Evolutionary conservation across 2,888 invertebrate species (phyloP), one percentile per base, ranked within the genome.

Genomic region (Parochlus steinenii): DNA sequence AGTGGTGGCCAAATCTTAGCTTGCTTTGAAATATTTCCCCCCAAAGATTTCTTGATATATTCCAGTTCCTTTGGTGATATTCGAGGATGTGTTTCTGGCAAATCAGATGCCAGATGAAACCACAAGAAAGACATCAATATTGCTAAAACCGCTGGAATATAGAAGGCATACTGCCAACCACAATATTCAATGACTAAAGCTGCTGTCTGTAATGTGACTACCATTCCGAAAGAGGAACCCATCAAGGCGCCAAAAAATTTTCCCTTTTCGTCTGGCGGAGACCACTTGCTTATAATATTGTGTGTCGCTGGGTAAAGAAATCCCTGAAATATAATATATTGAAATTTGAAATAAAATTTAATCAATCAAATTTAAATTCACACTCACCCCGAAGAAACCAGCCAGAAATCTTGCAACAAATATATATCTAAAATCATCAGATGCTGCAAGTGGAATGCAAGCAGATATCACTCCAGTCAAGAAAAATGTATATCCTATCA

Each of bases 171-270:
- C 19, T 63, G 64, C 73, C 73, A 74, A 33, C 66, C 67, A 11
- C 60, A 57, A 8, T 52, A 51, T 20, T 65, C 63, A 32, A 71
- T 66, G 1, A 72, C 55, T 1, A 60, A 57, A 11, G 71, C 71
- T 6, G 70, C 63, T 5, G 71, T 49, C 0, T 69, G 68, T 61
- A 69, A 72, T 1, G 61, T 53, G 2, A 70, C 51, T 2, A 71
- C 67, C 1, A 72, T 72, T 4, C 73, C 73, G 25, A 73, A 53
- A 0, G 71, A 70, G 6, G 72, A 72, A n/a, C 74, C 74, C 58
- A 72, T 65, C 48, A 72, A 56, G 4, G 70, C 67, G 45, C 68
- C 67, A 1, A 72, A 56, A 46, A 74, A 73, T 44, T 71, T 67
- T 5, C 71, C 66, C 46, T 69, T 71, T 46, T 74, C 74, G 4